These are phyloP conservation scores for Atherinosoma microstoma DNA, from an alignment of 2,797 vertebrate species.

Conservation along the genomic window DNA sequence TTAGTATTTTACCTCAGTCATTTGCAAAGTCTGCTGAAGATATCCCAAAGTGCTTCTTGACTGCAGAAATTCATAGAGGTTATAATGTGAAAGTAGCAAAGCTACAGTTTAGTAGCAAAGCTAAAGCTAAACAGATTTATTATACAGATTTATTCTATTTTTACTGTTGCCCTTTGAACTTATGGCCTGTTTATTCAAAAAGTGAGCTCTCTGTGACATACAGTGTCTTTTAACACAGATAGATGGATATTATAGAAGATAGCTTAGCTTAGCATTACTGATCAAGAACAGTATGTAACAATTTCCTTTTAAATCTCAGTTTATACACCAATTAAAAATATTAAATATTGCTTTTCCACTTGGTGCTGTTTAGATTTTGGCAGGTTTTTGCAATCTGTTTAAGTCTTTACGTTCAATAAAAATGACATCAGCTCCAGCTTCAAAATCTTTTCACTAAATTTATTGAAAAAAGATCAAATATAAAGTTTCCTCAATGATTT, in stretches of 20 bases:
- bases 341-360: too few relatives aligned
- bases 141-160: background rate
- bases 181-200: background rate
- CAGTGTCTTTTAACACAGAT: constrained; percentile 10
- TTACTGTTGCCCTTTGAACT: background rate
- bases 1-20: background rate
- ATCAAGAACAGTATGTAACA: background rate
- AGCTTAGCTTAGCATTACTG: background rate
- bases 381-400: background rate
- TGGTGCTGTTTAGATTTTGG: background rate
- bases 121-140: constrained; percentile 71
- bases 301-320: background rate
- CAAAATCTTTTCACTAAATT: background rate
- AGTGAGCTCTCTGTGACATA: background rate
- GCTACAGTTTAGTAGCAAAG: constrained; percentile 59
- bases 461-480: background rate
- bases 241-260: background rate
- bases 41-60: constrained; percentile 52
- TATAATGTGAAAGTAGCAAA: background rate
- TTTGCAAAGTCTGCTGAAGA: constrained; percentile 3
- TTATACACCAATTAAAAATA: background rate
- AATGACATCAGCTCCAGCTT: background rate
- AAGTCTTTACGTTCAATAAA: background rate
- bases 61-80: background rate
- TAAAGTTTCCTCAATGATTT: background rate